Base-by-base conservation (phyloP, 23 tunicate genomes). In the Trididemnum clinides region DNA sequence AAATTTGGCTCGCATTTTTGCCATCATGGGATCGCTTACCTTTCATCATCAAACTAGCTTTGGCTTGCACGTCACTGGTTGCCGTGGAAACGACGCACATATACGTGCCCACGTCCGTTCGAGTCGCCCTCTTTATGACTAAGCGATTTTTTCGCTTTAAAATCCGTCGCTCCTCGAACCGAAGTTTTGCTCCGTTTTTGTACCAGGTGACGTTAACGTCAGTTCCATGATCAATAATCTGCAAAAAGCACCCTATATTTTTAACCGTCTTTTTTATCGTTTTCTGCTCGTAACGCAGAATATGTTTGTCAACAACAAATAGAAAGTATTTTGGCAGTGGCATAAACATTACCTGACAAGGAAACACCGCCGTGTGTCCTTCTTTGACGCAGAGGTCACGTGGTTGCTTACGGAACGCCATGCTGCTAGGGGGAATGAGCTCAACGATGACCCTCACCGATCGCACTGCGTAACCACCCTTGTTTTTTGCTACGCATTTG, bases 41-140 rank as follows among this genome's bases (percentile, higher is more conserved):
- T 94, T 89, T 89, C 10, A 94, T 85, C 90, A 90, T 85, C 15
- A 94, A 71, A 12, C 58, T 87, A 21, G 89, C 98, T 78, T 89
- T 77, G 7, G 90, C 98, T 36, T 77, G 78, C 66, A 94, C 66
- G 4, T 78, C 84, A 21, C 85, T 82, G 34, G 80, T 57, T 50
- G 30, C 38, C 64, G 28, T 35, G 57, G 78, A 32, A 7, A 94
- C 92, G 0, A 34, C 7, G 58, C 98, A 94, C 7, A 32, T 85
- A 74, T 94, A 94, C 51, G 77, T 54, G 23, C 98, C 98, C 10
- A 87, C 90, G 64, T 94, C 95, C 33, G 70, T 49, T 7, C 32
- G 33, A 3, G 57, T 50, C n/a, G 73, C 88, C 51, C 50, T 38
- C 69, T 90, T 66, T 0, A 94, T 54, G 33, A 94, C 90, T 15